Conservation (phyloP, 1,140 invertebrate species). For the Streblospio benedicti region DNA sequence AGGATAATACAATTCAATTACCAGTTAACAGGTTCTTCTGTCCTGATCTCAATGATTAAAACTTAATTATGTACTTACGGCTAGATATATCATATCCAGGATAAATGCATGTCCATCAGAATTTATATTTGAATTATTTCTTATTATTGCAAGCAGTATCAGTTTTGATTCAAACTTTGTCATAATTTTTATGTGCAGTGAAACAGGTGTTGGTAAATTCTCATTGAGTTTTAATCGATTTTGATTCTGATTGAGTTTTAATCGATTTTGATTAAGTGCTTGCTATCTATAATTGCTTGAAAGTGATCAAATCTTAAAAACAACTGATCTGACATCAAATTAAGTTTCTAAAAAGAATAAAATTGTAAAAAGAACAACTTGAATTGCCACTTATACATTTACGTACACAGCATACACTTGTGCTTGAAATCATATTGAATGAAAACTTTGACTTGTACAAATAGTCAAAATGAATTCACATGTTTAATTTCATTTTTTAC, state of each 20-base stretch:
- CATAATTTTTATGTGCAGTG: too few relatives aligned
- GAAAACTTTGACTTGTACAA: not conserved
- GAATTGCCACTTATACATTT: not conserved
- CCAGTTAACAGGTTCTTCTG: too few relatives aligned
- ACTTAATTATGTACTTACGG: too few relatives aligned
- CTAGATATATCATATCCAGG: too few relatives aligned
- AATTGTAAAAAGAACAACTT: not conserved
- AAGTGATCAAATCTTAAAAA: slow-evolving; percentile 11
- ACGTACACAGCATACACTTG: not conserved
- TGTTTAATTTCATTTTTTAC: slow-evolving; percentile 8
- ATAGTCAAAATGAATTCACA: not conserved
- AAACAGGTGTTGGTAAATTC: too few relatives aligned
- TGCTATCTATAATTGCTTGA: not conserved
- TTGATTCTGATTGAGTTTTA: not conserved
- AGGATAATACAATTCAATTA: too few relatives aligned
- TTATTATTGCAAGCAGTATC: not conserved
- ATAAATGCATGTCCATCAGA: not conserved
- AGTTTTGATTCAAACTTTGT: slow-evolving; percentile 1
- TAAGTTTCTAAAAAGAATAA: too few relatives aligned
- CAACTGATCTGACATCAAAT: not conserved
- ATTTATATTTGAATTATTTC: not conserved
- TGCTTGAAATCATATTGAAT: slow-evolving; percentile 1
- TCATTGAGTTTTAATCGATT: not conserved
- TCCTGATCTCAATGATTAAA: too few relatives aligned
- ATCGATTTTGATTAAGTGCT: slow-evolving; percentile 12